Evolutionary conservation across 2,888 invertebrate genomes (phyloP).

Genomic region (Philhelius pedissequus): DNA sequence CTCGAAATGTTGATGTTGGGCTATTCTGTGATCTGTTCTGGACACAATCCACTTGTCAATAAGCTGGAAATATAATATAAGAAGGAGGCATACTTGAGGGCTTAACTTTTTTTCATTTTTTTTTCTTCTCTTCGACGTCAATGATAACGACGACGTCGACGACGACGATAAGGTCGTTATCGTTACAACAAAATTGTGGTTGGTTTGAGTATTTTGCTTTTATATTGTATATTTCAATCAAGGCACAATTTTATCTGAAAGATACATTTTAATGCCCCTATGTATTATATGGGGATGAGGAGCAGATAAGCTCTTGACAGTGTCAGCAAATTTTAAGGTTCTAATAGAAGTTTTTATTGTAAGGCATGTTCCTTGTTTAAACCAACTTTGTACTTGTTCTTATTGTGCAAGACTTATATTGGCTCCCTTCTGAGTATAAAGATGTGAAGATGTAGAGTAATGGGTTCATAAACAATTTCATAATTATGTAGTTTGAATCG

Average conservation of each 20-base stretch:
- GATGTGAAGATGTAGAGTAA: too few species aligned
- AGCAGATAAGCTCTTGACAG: slow-evolving; percentile 56
- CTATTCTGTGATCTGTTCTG: slow-evolving; percentile 14
- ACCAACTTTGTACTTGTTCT: slow-evolving; percentile 6
- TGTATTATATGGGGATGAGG: slow-evolving; percentile 41
- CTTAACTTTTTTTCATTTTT: neutral
- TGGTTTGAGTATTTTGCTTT: neutral
- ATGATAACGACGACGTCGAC: neutral
- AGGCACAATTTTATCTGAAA: slow-evolving; percentile 51
- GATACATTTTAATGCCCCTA: slow-evolving; percentile 38
- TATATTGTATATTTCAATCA: slow-evolving; percentile 55
- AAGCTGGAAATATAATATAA: neutral
- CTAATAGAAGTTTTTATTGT: slow-evolving; percentile 11
- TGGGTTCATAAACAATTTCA: slow-evolving; percentile 57
- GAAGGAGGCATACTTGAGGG: slow-evolving; percentile 13
- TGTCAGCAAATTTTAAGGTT: slow-evolving; percentile 51
- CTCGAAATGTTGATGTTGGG: neutral
- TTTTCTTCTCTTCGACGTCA: neutral
- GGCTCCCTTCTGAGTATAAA: slow-evolving; percentile 29
- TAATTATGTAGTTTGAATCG: slow-evolving; percentile 45
- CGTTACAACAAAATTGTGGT: neutral
- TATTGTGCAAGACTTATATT: slow-evolving; percentile 36
- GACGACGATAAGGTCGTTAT: neutral
- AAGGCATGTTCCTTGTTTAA: slow-evolving; percentile 6
- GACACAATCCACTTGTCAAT: slow-evolving; percentile 17